Percentiles rank a stretch among this genome's conserved stretches.
Evolutionary conservation across 92 coral and sea anemone genomes (phyloP).

Genomic region (Epizoanthus ramosus): DNA sequence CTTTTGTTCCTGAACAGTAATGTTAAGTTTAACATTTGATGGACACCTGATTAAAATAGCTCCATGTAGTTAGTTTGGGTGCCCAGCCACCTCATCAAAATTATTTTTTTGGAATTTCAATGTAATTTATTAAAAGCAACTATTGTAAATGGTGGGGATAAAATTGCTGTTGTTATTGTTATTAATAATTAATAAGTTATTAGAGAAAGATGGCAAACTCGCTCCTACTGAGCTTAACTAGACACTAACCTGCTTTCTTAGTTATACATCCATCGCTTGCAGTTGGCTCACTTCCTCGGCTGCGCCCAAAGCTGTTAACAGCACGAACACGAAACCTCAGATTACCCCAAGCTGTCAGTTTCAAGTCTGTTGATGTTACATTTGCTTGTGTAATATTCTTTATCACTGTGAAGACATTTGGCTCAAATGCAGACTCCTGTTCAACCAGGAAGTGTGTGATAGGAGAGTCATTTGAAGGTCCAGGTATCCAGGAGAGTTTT

Average conservation of each 20-base stretch:
- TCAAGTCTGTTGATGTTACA: slow-evolving; percentile 18
- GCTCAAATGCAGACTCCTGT: slow-evolving; percentile 59
- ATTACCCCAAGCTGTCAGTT: slow-evolving; percentile 69
- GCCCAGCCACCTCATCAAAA: no score
- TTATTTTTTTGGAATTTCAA: no score
- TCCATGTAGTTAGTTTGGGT: no score
- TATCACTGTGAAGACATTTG: slow-evolving; percentile 45
- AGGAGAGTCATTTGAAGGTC: slow-evolving; percentile 63
- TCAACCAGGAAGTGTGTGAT: slow-evolving; percentile 77
- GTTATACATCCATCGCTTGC: slow-evolving; percentile 61
- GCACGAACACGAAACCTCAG: slow-evolving; percentile 86
- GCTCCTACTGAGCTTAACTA: no score
- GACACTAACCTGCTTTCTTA: slow-evolving; percentile 47
- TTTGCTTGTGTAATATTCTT: slow-evolving; percentile 56
- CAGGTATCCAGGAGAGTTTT: slow-evolving; percentile 66
- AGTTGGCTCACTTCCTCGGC: slow-evolving; percentile 80
- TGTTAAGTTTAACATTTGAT: no score
- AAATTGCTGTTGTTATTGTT: no score
- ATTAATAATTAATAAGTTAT: no score
- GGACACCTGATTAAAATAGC: no score
- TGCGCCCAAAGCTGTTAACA: slow-evolving; percentile 73
- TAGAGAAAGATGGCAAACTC: no score
- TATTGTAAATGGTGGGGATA: no score
- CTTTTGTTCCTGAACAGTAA: no score
- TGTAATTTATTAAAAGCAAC: no score